Conservation (phyloP, 2,888 invertebrate species). For the Ormyrus pomaceus region DNA sequence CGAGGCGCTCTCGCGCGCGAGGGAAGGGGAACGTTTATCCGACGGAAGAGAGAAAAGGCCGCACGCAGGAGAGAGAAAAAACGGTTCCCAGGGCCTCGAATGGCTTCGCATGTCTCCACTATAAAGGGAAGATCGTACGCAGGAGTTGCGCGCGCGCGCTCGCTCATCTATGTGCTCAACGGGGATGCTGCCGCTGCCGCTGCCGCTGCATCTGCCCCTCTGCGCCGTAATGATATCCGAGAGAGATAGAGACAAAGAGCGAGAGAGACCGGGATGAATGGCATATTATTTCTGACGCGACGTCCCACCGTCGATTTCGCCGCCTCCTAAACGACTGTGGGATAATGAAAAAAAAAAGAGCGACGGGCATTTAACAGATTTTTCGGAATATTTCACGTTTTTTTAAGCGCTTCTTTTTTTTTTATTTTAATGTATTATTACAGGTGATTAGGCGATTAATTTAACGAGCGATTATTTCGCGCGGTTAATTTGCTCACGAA, state of each 20-base stretch:
- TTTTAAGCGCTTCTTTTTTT: too few species aligned
- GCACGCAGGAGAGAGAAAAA: constrained; percentile 61
- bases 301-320: constrained; percentile 67
- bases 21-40: not conserved
- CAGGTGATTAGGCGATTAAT: too few species aligned
- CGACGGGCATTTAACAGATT: not conserved
- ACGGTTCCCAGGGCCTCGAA: constrained; percentile 74
- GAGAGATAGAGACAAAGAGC: constrained; percentile 55
- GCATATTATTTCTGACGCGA: constrained; percentile 61
- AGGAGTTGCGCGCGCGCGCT: constrained; percentile 57
- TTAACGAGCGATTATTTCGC: too few species aligned
- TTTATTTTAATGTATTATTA: too few species aligned
- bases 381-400: too few species aligned
- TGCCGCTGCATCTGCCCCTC: constrained; percentile 71
- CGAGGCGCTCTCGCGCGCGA: not conserved
- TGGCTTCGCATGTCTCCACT: constrained; percentile 69
- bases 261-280: constrained; percentile 39
- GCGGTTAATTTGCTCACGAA: too few species aligned
- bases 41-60: constrained; percentile 6
- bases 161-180: not conserved
- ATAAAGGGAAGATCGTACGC: constrained; percentile 72
- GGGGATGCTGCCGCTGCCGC: constrained; percentile 60
- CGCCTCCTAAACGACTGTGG: constrained; percentile 63
- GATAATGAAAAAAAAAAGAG: not conserved
- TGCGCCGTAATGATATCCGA: constrained; percentile 70